Conservation (phyloP, 2,113 vertebrate species). For the Antidorcas marsupialis region DNA sequence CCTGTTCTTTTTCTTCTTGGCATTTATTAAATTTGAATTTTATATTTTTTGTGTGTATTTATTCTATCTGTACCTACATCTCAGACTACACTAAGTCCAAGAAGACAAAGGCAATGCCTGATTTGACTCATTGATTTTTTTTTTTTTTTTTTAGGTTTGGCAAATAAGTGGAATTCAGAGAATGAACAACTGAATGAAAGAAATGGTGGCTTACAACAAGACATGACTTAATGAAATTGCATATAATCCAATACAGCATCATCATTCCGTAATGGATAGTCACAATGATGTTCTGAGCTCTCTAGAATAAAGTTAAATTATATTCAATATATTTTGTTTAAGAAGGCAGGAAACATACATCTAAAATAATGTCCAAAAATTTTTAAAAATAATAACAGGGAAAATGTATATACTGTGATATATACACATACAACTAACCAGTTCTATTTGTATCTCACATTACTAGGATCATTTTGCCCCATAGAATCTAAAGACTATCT, state of each 20-base stretch:
- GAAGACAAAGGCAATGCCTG: not conserved
- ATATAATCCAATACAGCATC: not conserved
- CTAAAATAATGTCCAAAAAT: not conserved
- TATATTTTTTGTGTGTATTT: not conserved
- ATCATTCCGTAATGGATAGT: not conserved
- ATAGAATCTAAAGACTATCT: not conserved
- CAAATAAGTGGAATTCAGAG: not conserved
- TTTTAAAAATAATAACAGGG: not conserved
- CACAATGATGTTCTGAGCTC: not conserved
- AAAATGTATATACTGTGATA: not conserved
- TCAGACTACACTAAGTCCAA: not conserved
- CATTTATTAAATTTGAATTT: not conserved
- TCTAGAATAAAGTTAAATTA: not conserved
- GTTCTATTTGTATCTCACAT: not conserved
- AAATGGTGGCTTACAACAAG: not conserved
- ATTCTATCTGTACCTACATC: not conserved
- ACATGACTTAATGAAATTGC: not conserved
- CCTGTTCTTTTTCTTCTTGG: not conserved
- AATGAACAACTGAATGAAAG: not conserved
- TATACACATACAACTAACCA: not conserved
- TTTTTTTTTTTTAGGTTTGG: not conserved
- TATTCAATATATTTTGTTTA: not conserved
- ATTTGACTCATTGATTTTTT: not conserved
- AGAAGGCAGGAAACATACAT: not conserved
- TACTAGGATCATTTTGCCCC: not conserved